These are phyloP conservation scores for Xiphophorus couchianus DNA, from an alignment of 2,113 vertebrate genomes.

Conservation along the genomic window DNA sequence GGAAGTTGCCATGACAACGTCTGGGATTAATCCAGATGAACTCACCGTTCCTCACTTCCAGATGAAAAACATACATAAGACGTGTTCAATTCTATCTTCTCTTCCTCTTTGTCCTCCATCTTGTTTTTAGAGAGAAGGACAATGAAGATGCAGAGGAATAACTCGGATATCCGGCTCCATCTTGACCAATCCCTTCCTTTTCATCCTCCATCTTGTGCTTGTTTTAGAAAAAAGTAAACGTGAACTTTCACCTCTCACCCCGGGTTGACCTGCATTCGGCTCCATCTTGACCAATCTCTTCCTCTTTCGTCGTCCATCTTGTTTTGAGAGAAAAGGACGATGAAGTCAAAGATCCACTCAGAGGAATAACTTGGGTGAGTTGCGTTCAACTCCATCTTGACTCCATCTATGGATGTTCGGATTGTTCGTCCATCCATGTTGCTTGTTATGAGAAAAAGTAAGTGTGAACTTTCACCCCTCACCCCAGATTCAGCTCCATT, in stretches of 20 bases:
- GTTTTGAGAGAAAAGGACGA: no score
- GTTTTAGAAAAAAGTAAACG: conserved; percentile 62
- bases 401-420: background rate
- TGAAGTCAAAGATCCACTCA: no score
- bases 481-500: conserved; percentile 3
- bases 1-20: background rate
- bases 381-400: background rate
- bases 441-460: conserved; percentile 48
- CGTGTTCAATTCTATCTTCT: no score
- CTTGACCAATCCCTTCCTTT: background rate
- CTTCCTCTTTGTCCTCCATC: no score
- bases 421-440: background rate
- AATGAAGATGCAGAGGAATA: no score
- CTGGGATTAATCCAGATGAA: background rate
- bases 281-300: no score
- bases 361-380: no score
- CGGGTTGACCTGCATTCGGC: background rate
- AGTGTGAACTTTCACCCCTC: conserved; percentile 81
- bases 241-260: conserved; percentile 78
- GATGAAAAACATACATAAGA: no score
- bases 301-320: no score
- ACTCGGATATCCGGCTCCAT: no score
- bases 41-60: no score
- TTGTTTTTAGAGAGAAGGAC: no score
- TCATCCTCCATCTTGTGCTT: background rate